Evolutionary conservation across 35 echinoderm and acorn worm species (phyloP).

Genomic region (Nesometra sesokonis): DNA sequence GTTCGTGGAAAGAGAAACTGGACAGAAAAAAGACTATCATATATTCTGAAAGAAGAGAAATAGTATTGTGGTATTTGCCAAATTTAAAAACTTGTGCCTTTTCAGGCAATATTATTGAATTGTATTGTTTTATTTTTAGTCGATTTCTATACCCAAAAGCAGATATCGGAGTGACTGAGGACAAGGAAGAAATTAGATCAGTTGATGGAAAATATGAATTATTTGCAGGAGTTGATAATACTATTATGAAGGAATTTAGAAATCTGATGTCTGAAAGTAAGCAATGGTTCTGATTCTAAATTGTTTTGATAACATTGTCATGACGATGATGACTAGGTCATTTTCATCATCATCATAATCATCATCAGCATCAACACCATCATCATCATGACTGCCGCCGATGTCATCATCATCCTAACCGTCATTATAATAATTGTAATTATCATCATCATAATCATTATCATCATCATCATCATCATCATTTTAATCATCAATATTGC

Average conservation of each 20-base stretch:
- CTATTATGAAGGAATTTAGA: slow-evolving; percentile 57
- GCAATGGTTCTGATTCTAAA: not conserved
- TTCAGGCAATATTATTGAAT: not conserved
- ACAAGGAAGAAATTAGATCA: slow-evolving; percentile 2
- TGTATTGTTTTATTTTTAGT: slow-evolving; percentile 9
- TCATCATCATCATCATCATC: too few relatives aligned
- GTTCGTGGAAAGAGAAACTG: too few relatives aligned
- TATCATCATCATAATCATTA: too few relatives aligned
- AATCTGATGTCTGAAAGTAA: slow-evolving; percentile 44
- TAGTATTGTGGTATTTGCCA: not conserved
- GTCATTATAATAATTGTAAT: too few relatives aligned
- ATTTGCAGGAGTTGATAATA: slow-evolving; percentile 58
- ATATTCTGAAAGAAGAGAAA: too few relatives aligned
- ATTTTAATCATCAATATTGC: too few relatives aligned
- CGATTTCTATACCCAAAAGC: slow-evolving; percentile 61
- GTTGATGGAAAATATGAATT: slow-evolving; percentile 85
- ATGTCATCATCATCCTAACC: too few relatives aligned
- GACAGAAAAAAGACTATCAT: too few relatives aligned
- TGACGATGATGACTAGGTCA: too few relatives aligned
- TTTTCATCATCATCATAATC: not conserved
- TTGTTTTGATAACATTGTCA: too few relatives aligned
- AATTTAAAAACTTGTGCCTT: too few relatives aligned
- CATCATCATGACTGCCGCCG: not conserved
- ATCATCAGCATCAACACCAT: not conserved
- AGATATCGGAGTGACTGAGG: slow-evolving; percentile 7